These are phyloP conservation scores for Capromys pilorides DNA, from an alignment of 2,797 vertebrate species.

Conservation along the genomic window DNA sequence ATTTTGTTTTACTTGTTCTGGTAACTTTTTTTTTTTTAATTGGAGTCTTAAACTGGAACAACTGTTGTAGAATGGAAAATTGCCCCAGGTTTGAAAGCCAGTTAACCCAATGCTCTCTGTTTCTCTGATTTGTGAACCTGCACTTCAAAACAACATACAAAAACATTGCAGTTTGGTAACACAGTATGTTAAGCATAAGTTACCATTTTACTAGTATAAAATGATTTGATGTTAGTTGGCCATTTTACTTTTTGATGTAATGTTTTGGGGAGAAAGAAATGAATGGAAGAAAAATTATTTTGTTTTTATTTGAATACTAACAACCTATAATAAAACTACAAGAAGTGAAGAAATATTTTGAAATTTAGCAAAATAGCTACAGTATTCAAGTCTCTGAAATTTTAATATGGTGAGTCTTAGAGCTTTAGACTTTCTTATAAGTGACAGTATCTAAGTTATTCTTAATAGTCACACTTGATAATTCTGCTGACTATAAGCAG, in stretches of 20 bases:
- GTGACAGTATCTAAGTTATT: constrained; percentile 81
- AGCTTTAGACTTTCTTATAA: constrained; percentile 74
- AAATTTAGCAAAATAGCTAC: constrained; percentile 73
- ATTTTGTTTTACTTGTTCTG: constrained; percentile 73
- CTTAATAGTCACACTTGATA: constrained; percentile 75
- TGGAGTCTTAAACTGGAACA: constrained; percentile 72
- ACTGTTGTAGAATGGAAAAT: constrained; percentile 70
- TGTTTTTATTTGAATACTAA: constrained; percentile 80
- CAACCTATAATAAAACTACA: constrained; percentile 72
- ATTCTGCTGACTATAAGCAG: constrained; percentile 71
- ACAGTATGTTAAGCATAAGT: constrained; percentile 65
- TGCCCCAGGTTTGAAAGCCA: constrained; percentile 71
- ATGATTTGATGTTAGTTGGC: constrained; percentile 71
- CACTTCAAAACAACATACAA: constrained; percentile 53
- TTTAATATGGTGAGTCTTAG: constrained; percentile 77
- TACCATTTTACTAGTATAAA: constrained; percentile 72
- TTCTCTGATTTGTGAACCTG: constrained; percentile 66
- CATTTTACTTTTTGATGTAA: constrained; percentile 74
- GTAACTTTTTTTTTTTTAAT: constrained; percentile 69
- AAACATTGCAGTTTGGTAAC: constrained; percentile 60
- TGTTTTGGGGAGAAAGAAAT: constrained; percentile 66
- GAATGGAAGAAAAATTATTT: constrained; percentile 74
- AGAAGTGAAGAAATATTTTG: constrained; percentile 77
- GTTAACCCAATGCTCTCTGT: constrained; percentile 68
- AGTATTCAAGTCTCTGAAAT: constrained; percentile 79